Percentiles rank a stretch among this genome's conserved stretches.
Evolutionary conservation across 2,888 invertebrate species (phyloP).

Genomic region (Elysia crispata): DNA sequence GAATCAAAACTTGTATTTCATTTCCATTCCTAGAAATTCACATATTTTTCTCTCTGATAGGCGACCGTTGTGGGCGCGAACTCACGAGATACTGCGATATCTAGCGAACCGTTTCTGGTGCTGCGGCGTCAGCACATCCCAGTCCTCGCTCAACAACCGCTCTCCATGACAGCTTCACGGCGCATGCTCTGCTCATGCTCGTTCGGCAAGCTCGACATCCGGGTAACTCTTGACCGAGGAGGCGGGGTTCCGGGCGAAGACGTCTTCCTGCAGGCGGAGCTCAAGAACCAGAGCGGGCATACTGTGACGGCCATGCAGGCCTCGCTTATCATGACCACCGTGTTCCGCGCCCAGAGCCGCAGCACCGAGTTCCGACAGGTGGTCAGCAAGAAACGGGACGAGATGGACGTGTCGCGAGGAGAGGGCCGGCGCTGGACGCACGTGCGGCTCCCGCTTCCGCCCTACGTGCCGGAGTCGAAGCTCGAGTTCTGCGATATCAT

Average conservation of each 20-base stretch:
- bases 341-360: conserved; percentile 71
- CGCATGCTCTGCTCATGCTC: conserved; percentile 66
- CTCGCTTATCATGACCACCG: conserved; percentile 71
- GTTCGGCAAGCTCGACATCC: conserved; percentile 70
- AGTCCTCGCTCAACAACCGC: conserved; percentile 48
- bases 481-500: conserved; percentile 76
- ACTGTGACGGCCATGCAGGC: conserved; percentile 69
- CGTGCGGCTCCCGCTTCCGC: conserved; percentile 73
- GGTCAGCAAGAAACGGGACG: conserved; percentile 75
- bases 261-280: conserved; percentile 72
- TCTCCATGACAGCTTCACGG: conserved; percentile 56
- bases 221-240: conserved; percentile 65
- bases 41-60: too few species aligned
- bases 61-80: conserved; percentile 72
- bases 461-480: conserved; percentile 75
- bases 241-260: conserved; percentile 75
- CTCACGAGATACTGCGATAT: conserved; percentile 70
- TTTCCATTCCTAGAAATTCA: too few species aligned
- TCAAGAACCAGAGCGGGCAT: conserved; percentile 71
- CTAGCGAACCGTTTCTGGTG: conserved; percentile 76
- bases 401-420: conserved; percentile 70
- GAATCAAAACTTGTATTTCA: too few species aligned
- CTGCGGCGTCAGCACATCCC: conserved; percentile 62
- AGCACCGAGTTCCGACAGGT: conserved; percentile 66
- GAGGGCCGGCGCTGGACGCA: conserved; percentile 75